Percentiles rank a stretch among this genome's conserved stretches.
phyloP scores from a whole-genome alignment of 2,797 vertebrate genomes.

The Melopsittacus undulatus region DNA sequence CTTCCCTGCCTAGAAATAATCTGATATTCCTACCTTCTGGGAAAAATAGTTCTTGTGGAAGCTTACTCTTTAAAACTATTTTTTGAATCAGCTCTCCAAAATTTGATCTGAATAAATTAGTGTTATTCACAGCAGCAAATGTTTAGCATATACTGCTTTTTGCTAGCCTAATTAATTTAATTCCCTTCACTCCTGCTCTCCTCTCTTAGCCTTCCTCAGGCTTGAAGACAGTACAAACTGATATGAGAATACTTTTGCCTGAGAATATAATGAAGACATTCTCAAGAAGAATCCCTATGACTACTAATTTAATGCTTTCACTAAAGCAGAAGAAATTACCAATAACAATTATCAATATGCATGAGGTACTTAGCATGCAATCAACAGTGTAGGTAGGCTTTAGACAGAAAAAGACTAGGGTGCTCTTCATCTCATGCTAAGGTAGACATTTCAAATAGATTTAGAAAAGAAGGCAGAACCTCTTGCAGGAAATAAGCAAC shows the following conservation, averaged over 20 bases:
- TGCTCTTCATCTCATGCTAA: not conserved
- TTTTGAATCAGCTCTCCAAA: not conserved
- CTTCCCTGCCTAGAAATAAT: not conserved
- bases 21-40: not conserved
- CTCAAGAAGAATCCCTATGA: not conserved
- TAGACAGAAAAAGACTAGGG: not conserved
- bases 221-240: not conserved
- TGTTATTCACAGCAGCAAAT: constrained; percentile 10
- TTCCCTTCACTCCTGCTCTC: not conserved
- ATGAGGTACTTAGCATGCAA: not conserved
- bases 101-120: constrained; percentile 2
- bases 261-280: not conserved
- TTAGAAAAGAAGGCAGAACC: not conserved
- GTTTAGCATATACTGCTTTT: not conserved
- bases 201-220: not conserved
- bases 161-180: not conserved
- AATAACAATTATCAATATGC: not conserved
- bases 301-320: not conserved
- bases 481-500: not conserved
- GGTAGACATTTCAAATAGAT: not conserved
- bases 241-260: not conserved
- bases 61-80: not conserved
- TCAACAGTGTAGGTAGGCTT: not conserved
- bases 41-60: not conserved
- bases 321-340: not conserved